Base-by-base conservation (phyloP, 2,797 vertebrate species). In the Crax fasciolata region DNA sequence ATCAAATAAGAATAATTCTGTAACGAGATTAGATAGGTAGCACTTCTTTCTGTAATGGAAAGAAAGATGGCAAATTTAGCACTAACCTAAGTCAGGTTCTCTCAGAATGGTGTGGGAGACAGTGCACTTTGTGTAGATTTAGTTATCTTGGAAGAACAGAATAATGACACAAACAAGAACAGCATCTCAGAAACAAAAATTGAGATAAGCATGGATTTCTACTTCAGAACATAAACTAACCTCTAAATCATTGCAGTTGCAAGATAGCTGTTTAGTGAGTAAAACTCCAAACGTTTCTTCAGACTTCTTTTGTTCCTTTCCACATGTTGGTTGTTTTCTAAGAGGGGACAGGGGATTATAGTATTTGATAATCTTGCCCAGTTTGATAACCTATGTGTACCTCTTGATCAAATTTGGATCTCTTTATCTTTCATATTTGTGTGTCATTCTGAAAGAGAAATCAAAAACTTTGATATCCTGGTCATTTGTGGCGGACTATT, bases 81-180 rank as follows among this genome's bases (percentile, higher is more conserved):
- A 30, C 9, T 63, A 70, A 59, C 3, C 30, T 39, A 75, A 61
- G 21, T 16, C 48, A 59, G 1, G 1, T 73, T 82, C 28, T 77
- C 16, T 8, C 8, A 85, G 19, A 87, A 28, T 6, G 11, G 5
- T 59, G 13, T 12, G 35, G 38, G 14, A 82, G 14, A 57, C 1
- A 2, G 23, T 35, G 0, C 0, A 39, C 24, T 43, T 84, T 27
- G 25, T 0, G 0, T 5, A 7, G 58, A 62, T 84, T 30, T 73
- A 1, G 0, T 61, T 81, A 8, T 19, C 23, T 41, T 4, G 2
- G 13, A 11, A 79, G 24, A 6, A 28, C n/a, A 54, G 48, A 85
- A 76, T 32, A n/a, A 32, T 51, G 11, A 32, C 30, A 38, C 19
- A 90, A 70, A 71, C 49, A 77, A 74, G 24, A 83, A n/a, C 17